Evolutionary conservation across 2,888 invertebrate species (phyloP).

Genomic region (Nymphalis urticae): DNA sequence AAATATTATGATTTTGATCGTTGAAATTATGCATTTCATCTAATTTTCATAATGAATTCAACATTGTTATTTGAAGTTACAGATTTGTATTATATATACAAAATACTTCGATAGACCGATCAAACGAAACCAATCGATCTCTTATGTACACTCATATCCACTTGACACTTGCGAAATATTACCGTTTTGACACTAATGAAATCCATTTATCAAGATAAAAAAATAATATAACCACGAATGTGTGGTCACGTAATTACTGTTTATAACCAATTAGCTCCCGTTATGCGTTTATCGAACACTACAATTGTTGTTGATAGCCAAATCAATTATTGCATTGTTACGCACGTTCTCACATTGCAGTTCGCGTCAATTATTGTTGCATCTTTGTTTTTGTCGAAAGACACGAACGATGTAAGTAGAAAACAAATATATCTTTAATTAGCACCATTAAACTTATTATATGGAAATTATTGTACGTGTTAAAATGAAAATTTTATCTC

Average conservation of each 20-base stretch:
- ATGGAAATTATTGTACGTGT: conserved; percentile 2
- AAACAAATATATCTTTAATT: not conserved
- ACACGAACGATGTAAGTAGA: not conserved
- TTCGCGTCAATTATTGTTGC: conserved; percentile 15
- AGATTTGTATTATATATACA: not conserved
- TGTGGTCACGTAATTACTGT: conserved; percentile 18
- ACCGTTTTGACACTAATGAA: conserved; percentile 1
- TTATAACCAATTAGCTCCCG: conserved; percentile 30
- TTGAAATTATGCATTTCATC: too few species aligned
- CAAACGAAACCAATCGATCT: not conserved
- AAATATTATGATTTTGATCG: too few species aligned
- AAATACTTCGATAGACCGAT: not conserved
- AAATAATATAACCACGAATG: not conserved
- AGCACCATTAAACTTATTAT: not conserved
- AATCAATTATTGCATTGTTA: conserved; percentile 29
- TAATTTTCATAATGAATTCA: too few species aligned
- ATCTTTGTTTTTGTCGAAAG: conserved; percentile 14
- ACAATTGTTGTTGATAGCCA: conserved; percentile 33
- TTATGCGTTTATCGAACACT: conserved; percentile 32
- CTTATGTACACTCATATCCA: conserved; percentile 1
- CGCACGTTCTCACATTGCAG: conserved; percentile 19
- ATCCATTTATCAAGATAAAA: conserved; percentile 3
- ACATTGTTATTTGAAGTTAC: too few species aligned
- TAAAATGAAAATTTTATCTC: not conserved
- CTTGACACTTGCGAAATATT: conserved; percentile 2